phyloP scores from a whole-genome alignment of 64 coral and sea anemone genomes.

The Platygyra sinensis region DNA sequence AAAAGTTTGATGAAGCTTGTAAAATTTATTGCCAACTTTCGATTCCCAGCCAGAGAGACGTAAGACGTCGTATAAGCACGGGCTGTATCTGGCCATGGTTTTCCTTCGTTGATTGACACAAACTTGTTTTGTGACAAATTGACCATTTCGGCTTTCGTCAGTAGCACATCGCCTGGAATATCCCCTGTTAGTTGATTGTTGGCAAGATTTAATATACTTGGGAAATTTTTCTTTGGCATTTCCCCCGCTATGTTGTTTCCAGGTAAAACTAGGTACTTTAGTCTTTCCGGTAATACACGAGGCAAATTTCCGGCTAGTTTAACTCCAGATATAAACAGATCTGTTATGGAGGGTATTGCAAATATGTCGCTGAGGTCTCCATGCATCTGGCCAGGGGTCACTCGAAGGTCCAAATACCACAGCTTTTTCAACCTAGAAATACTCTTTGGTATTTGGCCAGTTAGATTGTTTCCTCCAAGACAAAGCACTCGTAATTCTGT shows the following conservation, averaged over 20 bases:
- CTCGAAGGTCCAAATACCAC: conserved; percentile 20
- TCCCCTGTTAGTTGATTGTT: conserved; percentile 34
- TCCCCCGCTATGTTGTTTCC: conserved; percentile 21
- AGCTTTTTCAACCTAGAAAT: conserved; percentile 32
- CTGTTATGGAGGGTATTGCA: neutral
- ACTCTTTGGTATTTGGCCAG: conserved; percentile 38
- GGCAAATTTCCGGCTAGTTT: conserved; percentile 27
- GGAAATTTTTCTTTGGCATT: neutral
- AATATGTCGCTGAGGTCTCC: conserved; percentile 17
- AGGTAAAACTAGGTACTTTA: neutral
- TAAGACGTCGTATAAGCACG: neutral
- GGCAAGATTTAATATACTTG: neutral
- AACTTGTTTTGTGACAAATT: conserved; percentile 57
- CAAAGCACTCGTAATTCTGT: neutral
- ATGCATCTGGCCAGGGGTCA: conserved; percentile 26
- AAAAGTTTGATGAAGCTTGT: conserved; percentile 15
- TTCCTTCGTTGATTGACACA: conserved; percentile 27
- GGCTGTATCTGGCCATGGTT: neutral
- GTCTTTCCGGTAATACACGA: neutral
- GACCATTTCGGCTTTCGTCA: neutral
- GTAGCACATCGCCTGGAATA: conserved; percentile 9
- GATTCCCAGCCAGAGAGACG: conserved; percentile 45
- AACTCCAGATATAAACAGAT: conserved; percentile 37
- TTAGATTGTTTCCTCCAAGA: conserved; percentile 30
- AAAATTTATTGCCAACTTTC: conserved; percentile 52